Evolutionary conservation across 2,797 vertebrate species (phyloP), one percentile per base, ranked within the genome.

Genomic region (Pantherophis alleghaniensis): DNA sequence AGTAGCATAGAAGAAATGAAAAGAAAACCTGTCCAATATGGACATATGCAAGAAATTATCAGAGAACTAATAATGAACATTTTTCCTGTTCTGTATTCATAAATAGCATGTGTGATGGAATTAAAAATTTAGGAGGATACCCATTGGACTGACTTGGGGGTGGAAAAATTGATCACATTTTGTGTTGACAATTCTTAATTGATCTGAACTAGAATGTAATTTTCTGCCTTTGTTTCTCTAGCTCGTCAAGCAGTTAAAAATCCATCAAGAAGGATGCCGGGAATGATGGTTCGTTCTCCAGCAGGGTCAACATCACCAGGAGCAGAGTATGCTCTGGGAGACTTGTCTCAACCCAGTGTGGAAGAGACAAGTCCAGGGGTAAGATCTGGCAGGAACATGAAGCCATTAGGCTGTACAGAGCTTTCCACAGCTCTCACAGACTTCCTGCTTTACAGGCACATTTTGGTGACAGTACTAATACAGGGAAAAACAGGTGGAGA

Each of bases 181-280:
- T 60, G 22, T 63, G 20, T 5, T 66, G 57, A 18, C 42, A 24
- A 51, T 90, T 90, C 59, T 90, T 90, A 6, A 6, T 92, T 18
- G 26, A 7, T 89, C n/a, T 55, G 13, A 18, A 18, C 2, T 57
- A 83, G 32, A 91, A 47, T 95, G 90, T 94, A 37, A 93, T 88
- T 94, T 94, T 95, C 89, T 94, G 5, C 94, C 47, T 92, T 32
- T 95, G 79, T 55, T 96, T 26, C 97, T 98, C 89, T 97, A 99
- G 99, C 98, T 97, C 99, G 99, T 94, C 99, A 98, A 98, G 98
- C 98, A 96, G 98, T 98, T 96, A 99, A 99, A 98, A 99, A 98
- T 97, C 98, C 98, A 0, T 98, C 98, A 5, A 98, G 98, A 94
- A 98, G 98, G 87, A 95, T 98, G 86, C 97, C 98, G 0, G 98